These are phyloP conservation scores for Mythimna lalbum DNA, from an alignment of 2,888 invertebrate genomes.

Conservation along the genomic window DNA sequence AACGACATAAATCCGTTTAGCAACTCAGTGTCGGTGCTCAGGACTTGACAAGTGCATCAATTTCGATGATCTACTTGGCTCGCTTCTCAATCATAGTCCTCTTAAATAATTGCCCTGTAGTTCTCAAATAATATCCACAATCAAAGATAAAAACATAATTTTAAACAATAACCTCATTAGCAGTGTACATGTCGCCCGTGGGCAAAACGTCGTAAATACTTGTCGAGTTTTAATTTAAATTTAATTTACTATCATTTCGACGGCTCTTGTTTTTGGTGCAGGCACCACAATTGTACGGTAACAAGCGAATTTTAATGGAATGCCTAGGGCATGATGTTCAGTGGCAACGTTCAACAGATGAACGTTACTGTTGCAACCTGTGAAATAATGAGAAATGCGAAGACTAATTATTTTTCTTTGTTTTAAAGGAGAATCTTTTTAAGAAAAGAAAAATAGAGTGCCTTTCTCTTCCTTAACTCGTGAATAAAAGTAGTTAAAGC, in stretches of 20 bases:
- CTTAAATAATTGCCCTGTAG: too few relatives aligned
- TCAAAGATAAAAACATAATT: constrained; percentile 40
- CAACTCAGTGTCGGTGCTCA: too few relatives aligned
- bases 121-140: constrained; percentile 14
- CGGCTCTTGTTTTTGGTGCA: constrained; percentile 46
- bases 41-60: too few relatives aligned
- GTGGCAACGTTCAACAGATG: constrained; percentile 30
- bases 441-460: background rate
- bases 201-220: constrained; percentile 32
- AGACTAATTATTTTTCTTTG: constrained; percentile 13
- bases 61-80: too few relatives aligned
- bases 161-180: constrained; percentile 57
- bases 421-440: background rate
- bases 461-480: background rate
- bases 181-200: constrained; percentile 37
- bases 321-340: constrained; percentile 43
- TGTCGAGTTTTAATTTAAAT: constrained; percentile 43
- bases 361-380: constrained; percentile 21
- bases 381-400: constrained; percentile 28
- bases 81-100: too few relatives aligned
- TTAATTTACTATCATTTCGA: constrained; percentile 48
- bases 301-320: constrained; percentile 50
- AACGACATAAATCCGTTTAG: too few relatives aligned
- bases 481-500: background rate
- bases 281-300: constrained; percentile 30